Conservation (phyloP, 2,888 invertebrate genomes). For the Tricholauxania praeusta region DNA sequence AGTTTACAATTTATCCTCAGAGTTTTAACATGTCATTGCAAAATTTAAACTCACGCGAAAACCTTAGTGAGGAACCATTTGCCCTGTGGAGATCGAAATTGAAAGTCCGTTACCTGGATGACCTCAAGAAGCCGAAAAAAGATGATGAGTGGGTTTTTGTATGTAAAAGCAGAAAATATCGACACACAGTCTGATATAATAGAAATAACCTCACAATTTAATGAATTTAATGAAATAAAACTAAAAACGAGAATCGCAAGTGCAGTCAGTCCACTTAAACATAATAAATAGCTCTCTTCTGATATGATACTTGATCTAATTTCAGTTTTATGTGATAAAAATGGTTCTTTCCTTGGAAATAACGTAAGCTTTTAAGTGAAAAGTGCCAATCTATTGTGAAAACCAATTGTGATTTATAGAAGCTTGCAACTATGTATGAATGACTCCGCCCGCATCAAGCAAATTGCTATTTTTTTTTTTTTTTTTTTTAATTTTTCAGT, state of each 20-base stretch:
- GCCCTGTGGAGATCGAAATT: conserved; percentile 58
- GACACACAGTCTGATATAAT: neutral
- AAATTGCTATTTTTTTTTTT: no score
- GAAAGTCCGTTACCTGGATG: conserved; percentile 59
- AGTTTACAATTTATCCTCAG: conserved; percentile 26
- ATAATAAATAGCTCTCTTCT: no score
- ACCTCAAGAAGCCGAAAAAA: conserved; percentile 42
- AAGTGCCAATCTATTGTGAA: no score
- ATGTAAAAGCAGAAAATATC: neutral
- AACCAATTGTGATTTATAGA: no score
- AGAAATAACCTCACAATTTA: neutral
- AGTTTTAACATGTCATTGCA: conserved; percentile 56
- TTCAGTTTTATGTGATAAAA: no score
- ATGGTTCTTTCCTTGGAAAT: no score
- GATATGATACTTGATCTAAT: no score
- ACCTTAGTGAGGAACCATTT: conserved; percentile 50
- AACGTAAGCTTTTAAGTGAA: no score
- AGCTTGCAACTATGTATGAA: no score
- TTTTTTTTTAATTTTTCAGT: no score
- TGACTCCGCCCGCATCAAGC: no score
- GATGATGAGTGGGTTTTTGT: conserved; percentile 35
- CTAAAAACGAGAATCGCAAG: conserved; percentile 19
- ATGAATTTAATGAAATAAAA: neutral
- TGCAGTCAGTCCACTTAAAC: neutral
- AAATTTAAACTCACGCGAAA: conserved; percentile 48